Base-by-base conservation (phyloP, 2,888 invertebrate species). In the Polietes domitor region DNA sequence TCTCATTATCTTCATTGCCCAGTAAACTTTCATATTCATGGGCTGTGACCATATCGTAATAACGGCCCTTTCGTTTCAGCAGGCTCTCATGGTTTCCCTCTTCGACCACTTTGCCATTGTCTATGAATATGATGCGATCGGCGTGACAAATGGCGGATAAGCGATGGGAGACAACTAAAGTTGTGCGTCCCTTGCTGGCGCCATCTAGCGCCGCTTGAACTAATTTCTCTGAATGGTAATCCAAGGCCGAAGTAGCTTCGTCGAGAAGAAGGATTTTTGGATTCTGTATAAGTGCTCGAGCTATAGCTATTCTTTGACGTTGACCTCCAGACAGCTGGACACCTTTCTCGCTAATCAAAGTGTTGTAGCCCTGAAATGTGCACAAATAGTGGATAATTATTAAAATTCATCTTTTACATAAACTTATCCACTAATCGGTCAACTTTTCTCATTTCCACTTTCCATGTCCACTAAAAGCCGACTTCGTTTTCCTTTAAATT, bases 161-260 rank as follows among this genome's bases (percentile, higher is more conserved):
- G 5, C 95, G 92, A 93, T 96, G 96, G 86, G 96, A 96, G 77
- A 96, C 96, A 88, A 96, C 95, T 77, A 96, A 93, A 80, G 96
- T 96, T 84, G 96, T 96, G 70, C 96, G 93, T 2, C 96, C 96
- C 87, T 94, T 93, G 19, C 96, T 94, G 0, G 97, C 97, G n/a
- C 94, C 93, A 89, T 97, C 97, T 86, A 97, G 90, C 0, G 97
- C 97, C 53, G 94, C 94, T 91, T 97, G 97, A 1, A 97, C 97
- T 73, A 94, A 94, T 12, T 95, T 94, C 90, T 97, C 97, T 82
- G 96, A 96, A 86, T 95, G 95, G 6, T 96, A 95, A 91, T 97
- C 97, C 85, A 97, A 92, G 0, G 97, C 97, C 0, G 97, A 97
- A 0, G 97, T 97, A 0, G 97, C 97, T 91, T 97, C 97, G 88